Evolutionary conservation across 1,140 invertebrate genomes (phyloP).

Genomic region (Plutomurus gul): DNA sequence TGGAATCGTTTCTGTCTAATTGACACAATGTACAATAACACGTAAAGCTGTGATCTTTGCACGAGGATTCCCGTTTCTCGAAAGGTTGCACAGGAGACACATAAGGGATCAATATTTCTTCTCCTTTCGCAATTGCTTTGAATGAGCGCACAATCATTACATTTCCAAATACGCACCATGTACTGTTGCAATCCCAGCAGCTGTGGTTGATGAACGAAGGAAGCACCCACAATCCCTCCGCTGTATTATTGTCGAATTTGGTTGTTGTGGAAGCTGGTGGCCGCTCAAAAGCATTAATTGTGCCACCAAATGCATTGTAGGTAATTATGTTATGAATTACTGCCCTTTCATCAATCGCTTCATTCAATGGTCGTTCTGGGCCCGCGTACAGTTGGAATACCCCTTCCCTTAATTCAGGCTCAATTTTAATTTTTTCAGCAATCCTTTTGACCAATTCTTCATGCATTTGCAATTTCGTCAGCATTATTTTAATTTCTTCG

Average conservation of each 20-base stretch:
- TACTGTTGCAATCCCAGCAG: neutral
- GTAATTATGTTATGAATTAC: too few relatives aligned
- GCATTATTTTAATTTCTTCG: too few relatives aligned
- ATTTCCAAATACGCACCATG: neutral
- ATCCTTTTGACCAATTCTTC: neutral
- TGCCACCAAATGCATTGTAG: too few relatives aligned
- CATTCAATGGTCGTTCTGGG: neutral
- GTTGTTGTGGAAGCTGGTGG: neutral
- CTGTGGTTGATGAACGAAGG: constrained; percentile 28
- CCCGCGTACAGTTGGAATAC: neutral
- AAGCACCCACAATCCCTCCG: constrained; percentile 26
- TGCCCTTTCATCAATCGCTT: neutral
- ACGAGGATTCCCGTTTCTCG: neutral
- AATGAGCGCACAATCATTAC: neutral
- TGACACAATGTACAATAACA: neutral
- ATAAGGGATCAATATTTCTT: neutral
- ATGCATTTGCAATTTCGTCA: neutral
- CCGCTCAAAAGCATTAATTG: too few relatives aligned
- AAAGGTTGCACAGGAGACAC: neutral
- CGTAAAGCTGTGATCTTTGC: neutral
- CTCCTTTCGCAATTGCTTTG: neutral
- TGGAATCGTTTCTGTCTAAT: neutral
- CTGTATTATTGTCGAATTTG: neutral
- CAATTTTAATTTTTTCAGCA: neutral
- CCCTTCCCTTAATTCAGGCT: neutral